Percentiles rank a stretch among this genome's conserved stretches.
Conservation (phyloP, 2,113 vertebrate genomes). For the Rattus norvegicus region DNA sequence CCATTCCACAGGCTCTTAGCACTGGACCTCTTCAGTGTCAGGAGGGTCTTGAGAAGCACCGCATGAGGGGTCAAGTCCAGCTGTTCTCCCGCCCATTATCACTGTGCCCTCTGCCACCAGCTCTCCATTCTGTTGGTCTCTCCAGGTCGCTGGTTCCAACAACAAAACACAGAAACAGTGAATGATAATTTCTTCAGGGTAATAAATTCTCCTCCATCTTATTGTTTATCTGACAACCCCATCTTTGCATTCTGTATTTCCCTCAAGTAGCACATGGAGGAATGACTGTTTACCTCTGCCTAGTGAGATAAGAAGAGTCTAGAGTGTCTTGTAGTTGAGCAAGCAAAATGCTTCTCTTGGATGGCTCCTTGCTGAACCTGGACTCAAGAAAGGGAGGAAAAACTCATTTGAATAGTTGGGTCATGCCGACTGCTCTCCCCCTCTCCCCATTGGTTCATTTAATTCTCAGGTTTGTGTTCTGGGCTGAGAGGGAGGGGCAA, state of each 20-base stretch:
- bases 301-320: neutral
- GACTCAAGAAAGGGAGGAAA: neutral
- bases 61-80: too few relatives aligned
- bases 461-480: neutral
- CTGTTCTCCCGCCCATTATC: neutral
- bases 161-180: neutral
- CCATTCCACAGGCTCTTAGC: neutral
- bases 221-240: neutral
- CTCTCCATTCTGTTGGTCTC: neutral
- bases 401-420: neutral
- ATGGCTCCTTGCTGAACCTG: neutral
- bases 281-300: neutral
- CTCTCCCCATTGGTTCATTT: neutral
- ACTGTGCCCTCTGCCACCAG: neutral
- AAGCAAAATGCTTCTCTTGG: neutral
- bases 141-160: neutral
- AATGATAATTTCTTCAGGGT: neutral
- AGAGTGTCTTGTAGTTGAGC: neutral
- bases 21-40: neutral
- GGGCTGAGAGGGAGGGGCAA: neutral
- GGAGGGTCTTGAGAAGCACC: neutral
- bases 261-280: neutral
- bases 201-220: neutral
- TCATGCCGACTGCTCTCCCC: neutral
- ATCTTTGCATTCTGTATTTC: neutral